These are phyloP conservation scores for Gasterosteus aculeatus DNA, from an alignment of 2,113 vertebrate genomes.

Conservation along the genomic window DNA sequence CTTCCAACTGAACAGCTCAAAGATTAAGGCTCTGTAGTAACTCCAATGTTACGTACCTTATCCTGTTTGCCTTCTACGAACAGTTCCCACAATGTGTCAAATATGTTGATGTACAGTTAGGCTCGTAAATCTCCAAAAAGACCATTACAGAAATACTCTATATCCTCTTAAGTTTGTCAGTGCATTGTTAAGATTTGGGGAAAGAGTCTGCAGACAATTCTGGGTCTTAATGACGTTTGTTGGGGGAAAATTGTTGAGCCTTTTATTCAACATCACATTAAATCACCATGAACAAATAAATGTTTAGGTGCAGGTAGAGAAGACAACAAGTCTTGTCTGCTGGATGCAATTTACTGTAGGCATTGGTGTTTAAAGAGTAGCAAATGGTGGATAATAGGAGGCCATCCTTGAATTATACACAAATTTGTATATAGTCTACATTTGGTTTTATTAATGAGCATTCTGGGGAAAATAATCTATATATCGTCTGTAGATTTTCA, in stretches of 20 bases:
- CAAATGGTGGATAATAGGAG: neutral
- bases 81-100: neutral
- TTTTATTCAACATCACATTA: slow-evolving; percentile 6
- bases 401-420: neutral
- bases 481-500: neutral
- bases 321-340: neutral
- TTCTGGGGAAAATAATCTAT: neutral
- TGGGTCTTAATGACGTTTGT: neutral
- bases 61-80: neutral
- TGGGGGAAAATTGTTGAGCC: too few species aligned
- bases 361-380: neutral
- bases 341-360: neutral
- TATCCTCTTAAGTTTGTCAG: neutral
- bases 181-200: neutral
- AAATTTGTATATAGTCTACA: neutral
- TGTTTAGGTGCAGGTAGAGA: neutral
- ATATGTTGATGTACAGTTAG: neutral
- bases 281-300: neutral
- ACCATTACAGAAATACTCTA: neutral
- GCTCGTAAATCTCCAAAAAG: neutral
- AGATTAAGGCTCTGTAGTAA: neutral
- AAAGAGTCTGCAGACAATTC: slow-evolving; percentile 1
- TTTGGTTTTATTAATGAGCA: neutral
- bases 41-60: neutral
- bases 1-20: neutral